phyloP scores from a whole-genome alignment of 2,888 invertebrate genomes.

The Pyrrhosoma nymphula region DNA sequence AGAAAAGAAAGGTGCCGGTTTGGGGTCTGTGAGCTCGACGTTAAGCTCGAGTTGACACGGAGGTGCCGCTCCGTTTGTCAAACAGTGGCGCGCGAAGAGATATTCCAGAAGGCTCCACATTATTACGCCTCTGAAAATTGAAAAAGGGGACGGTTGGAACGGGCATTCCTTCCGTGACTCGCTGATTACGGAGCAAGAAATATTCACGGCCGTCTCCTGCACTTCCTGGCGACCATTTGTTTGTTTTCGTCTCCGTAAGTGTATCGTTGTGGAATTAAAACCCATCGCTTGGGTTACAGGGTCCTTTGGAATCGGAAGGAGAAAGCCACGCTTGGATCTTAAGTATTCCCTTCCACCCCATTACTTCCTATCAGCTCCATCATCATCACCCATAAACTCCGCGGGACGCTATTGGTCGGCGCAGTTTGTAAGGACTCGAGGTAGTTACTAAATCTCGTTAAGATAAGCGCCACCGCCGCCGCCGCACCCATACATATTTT shows the following conservation, averaged over 20 bases:
- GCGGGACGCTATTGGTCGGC: constrained; percentile 33
- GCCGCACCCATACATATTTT: constrained; percentile 44
- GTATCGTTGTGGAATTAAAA: neutral
- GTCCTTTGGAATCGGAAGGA: neutral
- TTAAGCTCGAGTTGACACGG: neutral
- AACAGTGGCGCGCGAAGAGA: neutral
- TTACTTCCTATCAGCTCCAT: neutral
- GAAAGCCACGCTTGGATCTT: neutral
- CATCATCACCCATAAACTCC: constrained; percentile 27
- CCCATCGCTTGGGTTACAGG: neutral
- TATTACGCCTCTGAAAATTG: neutral
- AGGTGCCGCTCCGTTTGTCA: neutral
- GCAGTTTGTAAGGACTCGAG: neutral
- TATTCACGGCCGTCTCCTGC: neutral
- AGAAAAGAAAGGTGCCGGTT: neutral
- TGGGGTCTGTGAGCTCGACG: neutral
- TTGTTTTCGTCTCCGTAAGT: constrained; percentile 16
- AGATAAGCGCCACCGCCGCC: neutral
- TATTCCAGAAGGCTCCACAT: neutral
- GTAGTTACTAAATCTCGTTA: constrained; percentile 31
- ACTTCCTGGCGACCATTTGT: neutral
- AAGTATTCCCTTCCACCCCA: neutral
- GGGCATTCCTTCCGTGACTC: neutral
- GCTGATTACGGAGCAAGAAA: too few relatives aligned
- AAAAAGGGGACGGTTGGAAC: neutral